phyloP scores from a whole-genome alignment of 1,140 invertebrate genomes.

The Dinothrombium tinctorium region DNA sequence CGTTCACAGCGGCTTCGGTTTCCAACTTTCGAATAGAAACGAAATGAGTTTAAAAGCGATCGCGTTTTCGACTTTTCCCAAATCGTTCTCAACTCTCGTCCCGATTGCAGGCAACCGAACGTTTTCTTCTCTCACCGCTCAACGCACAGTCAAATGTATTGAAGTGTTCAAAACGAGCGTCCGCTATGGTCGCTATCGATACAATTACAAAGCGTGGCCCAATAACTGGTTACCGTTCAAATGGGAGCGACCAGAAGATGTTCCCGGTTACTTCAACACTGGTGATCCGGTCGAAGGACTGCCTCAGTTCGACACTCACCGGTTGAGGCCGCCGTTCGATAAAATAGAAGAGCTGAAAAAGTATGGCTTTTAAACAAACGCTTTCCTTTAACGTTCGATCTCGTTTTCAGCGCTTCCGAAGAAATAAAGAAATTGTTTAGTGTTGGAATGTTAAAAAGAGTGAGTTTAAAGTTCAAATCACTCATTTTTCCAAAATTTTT shows the following conservation, averaged over 20 bases:
- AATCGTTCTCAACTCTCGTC: too few relatives aligned
- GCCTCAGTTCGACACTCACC: slow-evolving; percentile 1
- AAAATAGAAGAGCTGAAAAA: slow-evolving; percentile 4
- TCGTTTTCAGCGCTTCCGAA: slow-evolving; percentile 7
- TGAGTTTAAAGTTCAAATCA: slow-evolving; percentile 1
- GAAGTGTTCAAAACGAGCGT: too few relatives aligned
- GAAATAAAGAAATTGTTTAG: slow-evolving; percentile 5
- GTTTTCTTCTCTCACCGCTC: too few relatives aligned
- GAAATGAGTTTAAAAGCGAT: too few relatives aligned
- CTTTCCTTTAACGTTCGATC: too few relatives aligned
- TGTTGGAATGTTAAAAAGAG: slow-evolving; percentile 4
- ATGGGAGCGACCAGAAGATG: slow-evolving; percentile 8
- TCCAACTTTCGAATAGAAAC: too few relatives aligned
- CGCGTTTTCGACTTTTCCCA: too few relatives aligned
- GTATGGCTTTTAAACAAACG: background rate
- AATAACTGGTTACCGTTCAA: slow-evolving; percentile 14
- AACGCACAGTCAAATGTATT: too few relatives aligned
- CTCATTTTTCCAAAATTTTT: background rate
- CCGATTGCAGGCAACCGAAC: too few relatives aligned
- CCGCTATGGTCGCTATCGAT: too few relatives aligned
- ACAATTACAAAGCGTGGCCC: slow-evolving; percentile 11
- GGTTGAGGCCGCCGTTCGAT: background rate
- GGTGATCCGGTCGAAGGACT: slow-evolving; percentile 11
- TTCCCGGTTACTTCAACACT: slow-evolving; percentile 3
- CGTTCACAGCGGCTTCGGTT: too few relatives aligned